Conservation (phyloP, 2,113 vertebrate species). For the Rhabdomys dilectus region DNA sequence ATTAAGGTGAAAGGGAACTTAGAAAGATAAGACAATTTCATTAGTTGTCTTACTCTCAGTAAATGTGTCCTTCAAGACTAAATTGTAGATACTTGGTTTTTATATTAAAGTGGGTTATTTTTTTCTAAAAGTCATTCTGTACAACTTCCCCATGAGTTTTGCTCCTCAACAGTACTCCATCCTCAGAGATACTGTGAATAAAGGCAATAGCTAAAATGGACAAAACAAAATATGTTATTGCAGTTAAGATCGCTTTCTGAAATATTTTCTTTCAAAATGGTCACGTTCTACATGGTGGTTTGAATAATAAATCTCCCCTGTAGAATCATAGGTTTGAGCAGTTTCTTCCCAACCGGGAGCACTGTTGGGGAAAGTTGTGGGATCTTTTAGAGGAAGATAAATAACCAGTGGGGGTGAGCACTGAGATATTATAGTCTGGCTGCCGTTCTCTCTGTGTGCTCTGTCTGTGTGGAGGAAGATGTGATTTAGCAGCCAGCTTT, state of each 20-base stretch:
- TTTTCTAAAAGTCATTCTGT: constrained; percentile 11
- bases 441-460: background rate
- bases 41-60: background rate
- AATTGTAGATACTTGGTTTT: background rate
- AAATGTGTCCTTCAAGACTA: background rate
- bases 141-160: background rate
- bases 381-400: background rate
- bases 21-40: background rate
- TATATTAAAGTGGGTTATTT: background rate
- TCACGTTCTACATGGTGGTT: background rate
- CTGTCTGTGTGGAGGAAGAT: background rate
- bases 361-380: background rate
- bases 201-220: background rate
- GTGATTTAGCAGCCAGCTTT: background rate
- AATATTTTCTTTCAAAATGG: constrained; percentile 9
- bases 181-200: background rate
- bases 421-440: background rate
- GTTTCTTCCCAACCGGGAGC: background rate
- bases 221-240: background rate
- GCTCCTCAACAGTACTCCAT: background rate
- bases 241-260: background rate
- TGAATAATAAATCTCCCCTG: background rate
- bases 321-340: background rate
- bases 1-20: background rate
- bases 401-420: background rate